phyloP scores from a whole-genome alignment of 1,140 invertebrate genomes.

The Diachasma alloeum region DNA sequence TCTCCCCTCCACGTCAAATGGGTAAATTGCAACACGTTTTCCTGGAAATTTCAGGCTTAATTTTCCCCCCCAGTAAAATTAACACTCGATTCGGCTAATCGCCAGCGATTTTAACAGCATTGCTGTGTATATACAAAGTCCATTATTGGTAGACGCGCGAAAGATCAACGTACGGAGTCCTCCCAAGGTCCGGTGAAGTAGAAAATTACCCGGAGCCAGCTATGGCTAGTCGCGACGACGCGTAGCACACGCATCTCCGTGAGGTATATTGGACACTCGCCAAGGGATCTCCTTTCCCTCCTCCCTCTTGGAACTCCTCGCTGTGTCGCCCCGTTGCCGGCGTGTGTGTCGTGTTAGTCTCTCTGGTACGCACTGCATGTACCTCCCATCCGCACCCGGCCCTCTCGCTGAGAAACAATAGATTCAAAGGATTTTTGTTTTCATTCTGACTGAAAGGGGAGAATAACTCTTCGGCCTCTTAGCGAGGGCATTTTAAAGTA shows the following conservation, averaged over 20 bases:
- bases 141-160: constrained; percentile 5
- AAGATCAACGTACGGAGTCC: constrained; percentile 11
- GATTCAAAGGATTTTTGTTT: neutral
- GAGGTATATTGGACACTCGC: constrained; percentile 16
- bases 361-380: neutral
- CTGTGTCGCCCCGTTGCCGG: neutral
- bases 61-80: no score
- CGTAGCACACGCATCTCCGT: neutral
- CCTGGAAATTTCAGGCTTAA: no score
- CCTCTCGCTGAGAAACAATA: neutral
- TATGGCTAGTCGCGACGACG: constrained; percentile 10
- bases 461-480: no score
- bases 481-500: no score
- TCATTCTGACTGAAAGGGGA: neutral
- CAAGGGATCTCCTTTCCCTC: neutral
- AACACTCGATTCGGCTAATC: neutral
- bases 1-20: no score
- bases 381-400: neutral
- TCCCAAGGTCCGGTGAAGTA: constrained; percentile 18
- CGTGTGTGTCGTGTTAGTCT: neutral
- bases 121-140: neutral
- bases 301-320: neutral
- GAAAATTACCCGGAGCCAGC: constrained; percentile 20
- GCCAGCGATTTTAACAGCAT: neutral
- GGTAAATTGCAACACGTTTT: no score